Evolutionary conservation across 2,113 vertebrate species (phyloP), one percentile per base, ranked within the genome.

Genomic region (Mola mola): DNA sequence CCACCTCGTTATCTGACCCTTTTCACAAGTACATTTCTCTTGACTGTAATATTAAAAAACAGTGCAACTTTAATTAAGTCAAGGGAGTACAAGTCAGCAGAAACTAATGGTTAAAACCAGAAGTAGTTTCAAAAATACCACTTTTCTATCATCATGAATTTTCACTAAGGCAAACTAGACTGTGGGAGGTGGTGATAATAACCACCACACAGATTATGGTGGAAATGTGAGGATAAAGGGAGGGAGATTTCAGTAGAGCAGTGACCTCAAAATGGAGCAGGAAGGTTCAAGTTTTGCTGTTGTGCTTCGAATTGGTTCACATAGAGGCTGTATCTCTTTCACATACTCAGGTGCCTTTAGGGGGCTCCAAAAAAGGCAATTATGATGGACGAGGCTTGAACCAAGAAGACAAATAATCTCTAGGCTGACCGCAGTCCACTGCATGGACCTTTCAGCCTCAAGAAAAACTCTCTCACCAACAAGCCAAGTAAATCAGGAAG

Each of bases 331-430:
- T 17, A 4, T 26, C 29, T 43, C 25, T 20, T 49, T 24, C 8
- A 41, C 15, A 20, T 50, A 58, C 36, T 29, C 34, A 11, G 15
- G 21, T 62, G 43, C 29, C 65, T 61, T 71, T 21, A 29, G 6
- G 11, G 16, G 19, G 31, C 50, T 66, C 47, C 40, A n/a, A 33
- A 22, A 44, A 29, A 33, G 28, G 21, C 40, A 50, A 29, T 57
- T 24, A 29, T 65, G 68, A 82, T 51, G 21, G 22, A 75, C 72
- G 49, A 33, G 5, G 52, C 22, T 47, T 6, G 8, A 22, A 26
- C 26, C 25, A 38, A 29, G 40, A 58, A 70, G 38, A 72, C 36
- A 66, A 66, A 72, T 16, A n/a, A 57, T 58, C 48, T 51, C 49
- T 37, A 15, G 26, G 62, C 17, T n/a, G 17, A 63, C 28, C 1